Conservation (phyloP, 1,140 invertebrate genomes). For the Nixonia krombeini region DNA sequence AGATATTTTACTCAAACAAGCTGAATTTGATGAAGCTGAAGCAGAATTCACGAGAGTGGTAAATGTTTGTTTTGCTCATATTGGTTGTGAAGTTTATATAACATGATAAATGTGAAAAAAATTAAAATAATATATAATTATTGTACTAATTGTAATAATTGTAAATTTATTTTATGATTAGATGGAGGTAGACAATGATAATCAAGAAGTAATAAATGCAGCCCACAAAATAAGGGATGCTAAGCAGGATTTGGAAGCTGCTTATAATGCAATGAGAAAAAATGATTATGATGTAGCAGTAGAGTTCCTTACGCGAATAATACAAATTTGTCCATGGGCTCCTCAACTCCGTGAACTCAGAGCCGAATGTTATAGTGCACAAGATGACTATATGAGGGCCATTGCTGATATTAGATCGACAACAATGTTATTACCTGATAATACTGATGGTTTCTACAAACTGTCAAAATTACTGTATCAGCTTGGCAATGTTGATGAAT, state of each 20-base stretch:
- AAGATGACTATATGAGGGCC: slow-evolving; percentile 88
- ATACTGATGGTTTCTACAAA: slow-evolving; percentile 90
- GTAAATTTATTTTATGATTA: too few relatives aligned
- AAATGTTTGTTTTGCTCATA: slow-evolving; percentile 73
- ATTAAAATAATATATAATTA: too few relatives aligned
- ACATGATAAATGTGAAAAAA: too few relatives aligned
- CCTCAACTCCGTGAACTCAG: slow-evolving; percentile 85
- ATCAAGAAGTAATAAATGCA: slow-evolving; percentile 79
- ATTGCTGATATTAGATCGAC: slow-evolving; percentile 92
- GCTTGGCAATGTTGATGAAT: slow-evolving; percentile 92
- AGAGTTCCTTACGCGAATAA: slow-evolving; percentile 78
- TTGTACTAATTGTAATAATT: too few relatives aligned
- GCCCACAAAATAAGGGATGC: slow-evolving; percentile 78
- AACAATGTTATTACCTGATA: slow-evolving; percentile 92
- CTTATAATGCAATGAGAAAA: slow-evolving; percentile 77
- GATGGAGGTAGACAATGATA: too few relatives aligned
- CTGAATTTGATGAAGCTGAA: slow-evolving; percentile 85
- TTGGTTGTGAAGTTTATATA: too few relatives aligned
- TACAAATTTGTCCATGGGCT: slow-evolving; percentile 95
- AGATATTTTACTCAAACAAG: slow-evolving; percentile 91
- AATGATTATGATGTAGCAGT: slow-evolving; percentile 81
- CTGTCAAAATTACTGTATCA: slow-evolving; percentile 89
- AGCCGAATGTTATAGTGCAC: slow-evolving; percentile 85
- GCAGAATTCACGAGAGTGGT: slow-evolving; percentile 89
- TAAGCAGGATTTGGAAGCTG: slow-evolving; percentile 77